phyloP scores from a whole-genome alignment of 2,888 invertebrate genomes.

The Cephus spinipes region DNA sequence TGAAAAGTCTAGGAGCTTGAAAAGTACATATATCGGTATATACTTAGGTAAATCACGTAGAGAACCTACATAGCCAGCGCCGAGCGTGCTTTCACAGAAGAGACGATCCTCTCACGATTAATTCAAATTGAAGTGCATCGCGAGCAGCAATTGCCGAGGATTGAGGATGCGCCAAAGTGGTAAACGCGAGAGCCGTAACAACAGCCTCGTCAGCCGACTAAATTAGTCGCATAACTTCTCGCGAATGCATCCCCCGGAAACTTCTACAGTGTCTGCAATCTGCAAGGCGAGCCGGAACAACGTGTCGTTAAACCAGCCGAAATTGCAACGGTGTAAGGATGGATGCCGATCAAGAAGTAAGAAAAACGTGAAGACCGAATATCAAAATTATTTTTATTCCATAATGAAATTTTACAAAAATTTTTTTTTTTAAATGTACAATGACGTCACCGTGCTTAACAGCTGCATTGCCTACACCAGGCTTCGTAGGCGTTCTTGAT shows the following conservation, averaged over 20 bases:
- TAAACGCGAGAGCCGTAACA: background rate
- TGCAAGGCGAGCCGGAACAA: background rate
- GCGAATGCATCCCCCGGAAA: background rate
- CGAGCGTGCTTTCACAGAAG: background rate
- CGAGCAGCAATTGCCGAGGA: background rate
- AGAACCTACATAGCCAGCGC: background rate
- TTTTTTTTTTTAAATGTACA: background rate
- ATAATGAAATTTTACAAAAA: background rate
- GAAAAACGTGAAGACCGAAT: background rate
- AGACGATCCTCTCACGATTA: background rate
- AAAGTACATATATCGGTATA: background rate
- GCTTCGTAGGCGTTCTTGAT: too few relatives aligned
- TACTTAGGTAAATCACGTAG: background rate
- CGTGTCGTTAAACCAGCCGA: background rate
- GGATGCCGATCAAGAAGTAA: background rate
- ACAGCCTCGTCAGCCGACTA: slow-evolving; percentile 3
- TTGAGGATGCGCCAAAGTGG: slow-evolving; percentile 1
- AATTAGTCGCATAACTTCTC: slow-evolving; percentile 4
- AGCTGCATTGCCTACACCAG: too few relatives aligned
- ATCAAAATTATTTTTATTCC: background rate
- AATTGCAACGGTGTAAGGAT: background rate
- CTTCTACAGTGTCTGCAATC: background rate
- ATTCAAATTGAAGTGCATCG: background rate
- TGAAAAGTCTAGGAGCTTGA: background rate
- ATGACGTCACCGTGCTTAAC: too few relatives aligned